Evolutionary conservation across 2,113 vertebrate genomes (phyloP).

Genomic region (Syngnathoides biaculeatus): DNA sequence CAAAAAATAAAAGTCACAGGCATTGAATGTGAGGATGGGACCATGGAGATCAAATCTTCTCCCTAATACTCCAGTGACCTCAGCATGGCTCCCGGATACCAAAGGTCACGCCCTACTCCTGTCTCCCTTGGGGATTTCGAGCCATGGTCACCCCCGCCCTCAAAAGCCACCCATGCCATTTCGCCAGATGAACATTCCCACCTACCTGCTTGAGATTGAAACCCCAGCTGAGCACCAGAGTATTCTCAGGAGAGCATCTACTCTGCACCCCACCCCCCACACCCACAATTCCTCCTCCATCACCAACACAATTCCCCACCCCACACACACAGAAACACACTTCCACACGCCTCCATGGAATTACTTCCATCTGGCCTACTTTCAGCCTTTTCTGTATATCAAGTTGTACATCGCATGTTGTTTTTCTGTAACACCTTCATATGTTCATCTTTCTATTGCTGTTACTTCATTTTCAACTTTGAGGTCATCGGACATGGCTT

Average conservation of each 20-base stretch:
- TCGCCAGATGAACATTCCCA: slow-evolving; percentile 51
- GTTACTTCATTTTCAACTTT: slow-evolving; percentile 25
- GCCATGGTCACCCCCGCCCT: not conserved
- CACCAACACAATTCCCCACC: slow-evolving; percentile 11
- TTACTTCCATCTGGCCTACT: slow-evolving; percentile 77
- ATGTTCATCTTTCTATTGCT: slow-evolving; percentile 34
- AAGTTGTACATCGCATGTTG: slow-evolving; percentile 50
- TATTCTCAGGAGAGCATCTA: slow-evolving; percentile 52
- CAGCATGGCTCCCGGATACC: slow-evolving; percentile 39
- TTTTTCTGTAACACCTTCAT: slow-evolving; percentile 46
- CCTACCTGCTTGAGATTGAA: slow-evolving; percentile 61
- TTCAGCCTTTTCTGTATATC: slow-evolving; percentile 57
- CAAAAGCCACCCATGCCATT: slow-evolving; percentile 48
- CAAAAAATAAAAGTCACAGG: slow-evolving; percentile 5
- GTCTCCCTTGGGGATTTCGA: slow-evolving; percentile 25
- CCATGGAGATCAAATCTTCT: slow-evolving; percentile 19
- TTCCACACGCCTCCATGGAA: slow-evolving; percentile 54
- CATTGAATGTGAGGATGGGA: slow-evolving; percentile 27
- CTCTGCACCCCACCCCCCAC: slow-evolving; percentile 15
- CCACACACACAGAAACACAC: slow-evolving; percentile 14
- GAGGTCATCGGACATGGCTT: slow-evolving; percentile 31
- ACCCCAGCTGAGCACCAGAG: slow-evolving; percentile 59
- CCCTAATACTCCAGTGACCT: slow-evolving; percentile 47
- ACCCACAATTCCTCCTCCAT: slow-evolving; percentile 13
- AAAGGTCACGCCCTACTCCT: slow-evolving; percentile 50